Percentiles rank a stretch among this genome's conserved stretches.
These are phyloP conservation scores for Melopsittacus undulatus DNA, from an alignment of 2,797 vertebrate genomes.

Conservation along the genomic window DNA sequence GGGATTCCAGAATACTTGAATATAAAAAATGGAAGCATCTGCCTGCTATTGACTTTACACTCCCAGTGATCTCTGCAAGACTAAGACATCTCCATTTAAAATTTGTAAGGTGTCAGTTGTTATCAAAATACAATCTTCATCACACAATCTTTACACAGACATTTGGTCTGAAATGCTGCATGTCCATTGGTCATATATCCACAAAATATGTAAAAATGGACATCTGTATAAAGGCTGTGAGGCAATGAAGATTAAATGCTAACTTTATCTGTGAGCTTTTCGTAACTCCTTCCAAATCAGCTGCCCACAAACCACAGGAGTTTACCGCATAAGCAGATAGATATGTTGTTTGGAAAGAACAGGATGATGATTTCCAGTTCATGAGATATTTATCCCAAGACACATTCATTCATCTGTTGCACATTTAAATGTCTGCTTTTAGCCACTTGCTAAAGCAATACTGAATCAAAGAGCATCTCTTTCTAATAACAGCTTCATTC, in stretches of 20 bases:
- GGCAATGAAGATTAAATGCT: slow-evolving; percentile 46
- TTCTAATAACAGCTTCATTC: slow-evolving; percentile 59
- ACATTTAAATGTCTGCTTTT: slow-evolving; percentile 57
- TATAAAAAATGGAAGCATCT: not conserved
- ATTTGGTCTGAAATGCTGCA: not conserved
- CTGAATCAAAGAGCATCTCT: slow-evolving; percentile 39
- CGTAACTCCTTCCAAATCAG: slow-evolving; percentile 38
- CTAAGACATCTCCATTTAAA: not conserved
- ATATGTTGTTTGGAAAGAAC: slow-evolving; percentile 56
- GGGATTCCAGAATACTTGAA: not conserved
- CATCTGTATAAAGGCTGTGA: slow-evolving; percentile 12
- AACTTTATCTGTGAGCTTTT: slow-evolving; percentile 32
- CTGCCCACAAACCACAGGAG: slow-evolving; percentile 56
- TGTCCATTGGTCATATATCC: not conserved
- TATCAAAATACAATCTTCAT: not conserved
- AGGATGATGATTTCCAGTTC: slow-evolving; percentile 56
- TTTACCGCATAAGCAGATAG: slow-evolving; percentile 59
- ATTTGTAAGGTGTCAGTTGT: not conserved
- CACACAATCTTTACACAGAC: not conserved
- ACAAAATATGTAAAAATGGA: not conserved
- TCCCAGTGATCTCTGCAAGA: not conserved
- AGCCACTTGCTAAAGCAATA: slow-evolving; percentile 48
- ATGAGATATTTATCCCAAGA: slow-evolving; percentile 59
- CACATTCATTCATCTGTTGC: slow-evolving; percentile 64
- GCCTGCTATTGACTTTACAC: not conserved